phyloP scores from a whole-genome alignment of 1,140 invertebrate species.

The Bombus balteatus region DNA sequence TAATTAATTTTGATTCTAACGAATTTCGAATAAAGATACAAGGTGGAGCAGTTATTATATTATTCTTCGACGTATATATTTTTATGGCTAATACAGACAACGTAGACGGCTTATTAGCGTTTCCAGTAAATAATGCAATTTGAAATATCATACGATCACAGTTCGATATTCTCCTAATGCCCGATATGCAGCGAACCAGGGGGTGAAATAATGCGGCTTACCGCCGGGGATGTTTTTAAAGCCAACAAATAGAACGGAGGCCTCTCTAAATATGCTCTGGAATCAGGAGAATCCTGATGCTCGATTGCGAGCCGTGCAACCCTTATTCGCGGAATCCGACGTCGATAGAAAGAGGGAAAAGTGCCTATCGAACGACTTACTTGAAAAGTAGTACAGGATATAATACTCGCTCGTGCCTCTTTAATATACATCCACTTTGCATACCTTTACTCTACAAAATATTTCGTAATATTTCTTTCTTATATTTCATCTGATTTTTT shows the following conservation, averaged over 20 bases:
- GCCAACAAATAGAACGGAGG: conserved; percentile 68
- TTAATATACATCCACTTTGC: background rate
- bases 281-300: conserved; percentile 55
- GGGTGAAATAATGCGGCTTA: conserved; percentile 6
- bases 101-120: background rate
- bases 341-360: conserved; percentile 2
- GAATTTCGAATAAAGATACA: no score
- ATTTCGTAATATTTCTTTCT: no score
- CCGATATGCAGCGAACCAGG: background rate
- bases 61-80: no score
- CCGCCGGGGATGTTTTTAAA: conserved; percentile 54
- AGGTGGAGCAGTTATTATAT: no score
- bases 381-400: background rate
- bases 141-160: background rate
- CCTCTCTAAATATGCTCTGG: conserved; percentile 69
- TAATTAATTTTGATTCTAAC: no score
- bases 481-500: no score
- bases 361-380: background rate
- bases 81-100: no score
- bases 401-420: background rate
- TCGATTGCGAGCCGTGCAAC: conserved; percentile 41
- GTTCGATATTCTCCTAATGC: background rate
- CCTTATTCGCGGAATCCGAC: conserved; percentile 36
- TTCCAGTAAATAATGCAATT: background rate
- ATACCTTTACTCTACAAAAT: no score